Percentiles rank a stretch among this genome's conserved stretches.
Conservation (phyloP, 2,888 invertebrate species). For the Drosophila borealis region DNA sequence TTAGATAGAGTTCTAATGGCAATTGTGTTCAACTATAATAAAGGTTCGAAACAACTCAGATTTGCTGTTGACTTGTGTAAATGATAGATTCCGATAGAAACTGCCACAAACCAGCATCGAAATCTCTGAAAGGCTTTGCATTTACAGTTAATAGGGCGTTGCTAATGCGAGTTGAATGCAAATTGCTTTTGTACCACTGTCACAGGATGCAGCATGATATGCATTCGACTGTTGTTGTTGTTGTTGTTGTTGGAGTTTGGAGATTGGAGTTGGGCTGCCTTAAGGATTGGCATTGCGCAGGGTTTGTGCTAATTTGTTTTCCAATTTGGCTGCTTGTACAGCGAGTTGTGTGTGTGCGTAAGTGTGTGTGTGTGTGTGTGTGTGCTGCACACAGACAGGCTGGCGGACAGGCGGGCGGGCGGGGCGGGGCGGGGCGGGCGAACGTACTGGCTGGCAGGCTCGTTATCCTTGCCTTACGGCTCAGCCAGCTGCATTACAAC, state of each 20-base stretch:
- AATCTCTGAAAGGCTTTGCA: neutral
- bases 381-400: neutral
- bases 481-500: slow-evolving; percentile 40
- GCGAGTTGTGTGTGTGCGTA: slow-evolving; percentile 13
- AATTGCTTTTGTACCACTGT: slow-evolving; percentile 55
- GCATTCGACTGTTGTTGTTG: slow-evolving; percentile 4
- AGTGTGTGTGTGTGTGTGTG: slow-evolving; percentile 17
- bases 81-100: neutral
- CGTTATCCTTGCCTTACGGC: slow-evolving; percentile 48
- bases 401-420: neutral
- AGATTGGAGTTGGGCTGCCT: slow-evolving; percentile 12
- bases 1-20: no score
- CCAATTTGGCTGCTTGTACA: slow-evolving; percentile 58
- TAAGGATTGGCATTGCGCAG: slow-evolving; percentile 57
- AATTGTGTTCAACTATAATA: no score
- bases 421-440: no score
- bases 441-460: slow-evolving; percentile 23
- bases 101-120: neutral
- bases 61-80: no score
- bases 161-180: slow-evolving; percentile 24
- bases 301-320: slow-evolving; percentile 77
- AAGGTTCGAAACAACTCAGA: no score
- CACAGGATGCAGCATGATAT: slow-evolving; percentile 22
- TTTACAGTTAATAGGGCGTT: neutral
- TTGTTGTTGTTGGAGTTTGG: slow-evolving; percentile 8